Conservation (phyloP, 2,888 invertebrate species). For the Ditylenchus weischeri region DNA sequence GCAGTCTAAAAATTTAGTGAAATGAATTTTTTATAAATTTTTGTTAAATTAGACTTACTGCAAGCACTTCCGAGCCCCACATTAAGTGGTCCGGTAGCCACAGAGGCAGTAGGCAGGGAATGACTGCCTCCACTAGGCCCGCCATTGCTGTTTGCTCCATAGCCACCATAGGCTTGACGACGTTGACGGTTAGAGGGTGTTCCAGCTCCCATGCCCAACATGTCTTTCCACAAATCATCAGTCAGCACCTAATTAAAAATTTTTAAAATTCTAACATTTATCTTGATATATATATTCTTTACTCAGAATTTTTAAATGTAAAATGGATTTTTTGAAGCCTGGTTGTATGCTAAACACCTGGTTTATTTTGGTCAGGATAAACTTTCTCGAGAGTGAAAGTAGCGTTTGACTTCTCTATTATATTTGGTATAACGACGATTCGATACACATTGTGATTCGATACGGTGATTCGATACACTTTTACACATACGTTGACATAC, state of each 20-base stretch:
- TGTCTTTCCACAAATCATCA: slow-evolving; percentile 46
- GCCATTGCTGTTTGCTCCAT: slow-evolving; percentile 41
- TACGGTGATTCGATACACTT: no score
- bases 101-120: slow-evolving; percentile 7
- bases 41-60: slow-evolving; percentile 10
- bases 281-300: no score
- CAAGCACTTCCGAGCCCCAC: slow-evolving; percentile 16
- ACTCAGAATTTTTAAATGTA: no score
- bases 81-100: slow-evolving; percentile 12
- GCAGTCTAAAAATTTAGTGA: slow-evolving; percentile 20
- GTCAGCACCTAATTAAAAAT: slow-evolving; percentile 18
- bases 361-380: no score
- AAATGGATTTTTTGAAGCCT: no score
- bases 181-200: slow-evolving; percentile 48
- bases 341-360: no score
- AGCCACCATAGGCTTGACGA: slow-evolving; percentile 52
- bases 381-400: no score
- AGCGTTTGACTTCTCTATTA: no score
- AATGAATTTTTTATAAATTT: neutral
- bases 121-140: slow-evolving; percentile 14
- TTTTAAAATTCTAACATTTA: neutral
- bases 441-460: no score
- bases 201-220: slow-evolving; percentile 54
- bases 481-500: no score
- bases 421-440: no score